A percentile compares a stretch with the other conserved stretches of the same genome.
phyloP scores from a whole-genome alignment of 2,113 vertebrate genomes.

The Boleophthalmus pectinirostris region DNA sequence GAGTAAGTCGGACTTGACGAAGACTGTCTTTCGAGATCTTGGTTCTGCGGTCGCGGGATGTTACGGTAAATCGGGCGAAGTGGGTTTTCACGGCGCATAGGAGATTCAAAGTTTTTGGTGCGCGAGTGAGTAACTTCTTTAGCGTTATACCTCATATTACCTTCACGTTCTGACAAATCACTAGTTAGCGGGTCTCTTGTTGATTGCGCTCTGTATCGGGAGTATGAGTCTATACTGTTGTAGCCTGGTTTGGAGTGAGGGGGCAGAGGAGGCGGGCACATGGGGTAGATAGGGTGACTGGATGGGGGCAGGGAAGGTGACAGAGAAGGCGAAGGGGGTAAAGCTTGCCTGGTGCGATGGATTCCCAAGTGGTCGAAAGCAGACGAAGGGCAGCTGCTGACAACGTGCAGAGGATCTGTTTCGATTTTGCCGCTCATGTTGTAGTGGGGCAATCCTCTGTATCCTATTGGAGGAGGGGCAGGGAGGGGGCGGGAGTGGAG shows the following conservation, averaged over 20 bases:
- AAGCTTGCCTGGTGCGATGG: conserved; percentile 71
- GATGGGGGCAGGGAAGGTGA: conserved; percentile 79
- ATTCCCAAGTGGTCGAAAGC: conserved; percentile 81
- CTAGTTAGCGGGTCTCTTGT: conserved; percentile 75
- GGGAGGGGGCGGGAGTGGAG: conserved; percentile 75
- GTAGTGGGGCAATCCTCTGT: conserved; percentile 72
- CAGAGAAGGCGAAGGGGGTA: conserved; percentile 80
- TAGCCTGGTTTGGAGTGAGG: conserved; percentile 73
- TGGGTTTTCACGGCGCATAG: conserved; percentile 65
- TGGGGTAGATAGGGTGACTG: conserved; percentile 73
- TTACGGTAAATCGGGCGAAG: conserved; percentile 73
- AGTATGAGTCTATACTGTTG: conserved; percentile 57
- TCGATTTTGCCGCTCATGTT: conserved; percentile 72
- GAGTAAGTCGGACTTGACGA: conserved; percentile 79
- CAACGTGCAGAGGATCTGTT: conserved; percentile 79
- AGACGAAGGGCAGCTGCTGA: conserved; percentile 74
- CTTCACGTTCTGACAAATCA: conserved; percentile 64
- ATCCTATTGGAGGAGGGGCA: conserved; percentile 73
- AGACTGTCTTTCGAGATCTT: conserved; percentile 68
- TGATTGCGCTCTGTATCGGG: conserved; percentile 60
- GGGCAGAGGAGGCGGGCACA: conserved; percentile 77
- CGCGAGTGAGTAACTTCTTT: conserved; percentile 55
- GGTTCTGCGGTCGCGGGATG: conserved; percentile 63
- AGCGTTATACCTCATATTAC: conserved; percentile 56
- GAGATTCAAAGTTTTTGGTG: conserved; percentile 69